Percentiles rank a stretch among this genome's conserved stretches.
Conservation (phyloP, 2,888 invertebrate species). For the Pterostichus madidus region DNA sequence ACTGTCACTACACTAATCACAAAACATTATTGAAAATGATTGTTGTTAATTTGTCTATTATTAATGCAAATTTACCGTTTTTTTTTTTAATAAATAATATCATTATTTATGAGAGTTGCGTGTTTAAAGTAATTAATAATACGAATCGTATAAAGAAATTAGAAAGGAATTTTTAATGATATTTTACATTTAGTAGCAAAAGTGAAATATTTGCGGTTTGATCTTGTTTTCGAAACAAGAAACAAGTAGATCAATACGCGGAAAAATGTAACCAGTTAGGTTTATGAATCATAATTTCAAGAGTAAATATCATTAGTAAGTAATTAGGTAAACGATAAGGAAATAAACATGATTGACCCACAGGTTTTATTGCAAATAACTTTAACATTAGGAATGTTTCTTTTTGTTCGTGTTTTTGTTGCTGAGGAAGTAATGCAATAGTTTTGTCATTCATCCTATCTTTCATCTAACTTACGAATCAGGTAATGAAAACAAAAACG, state of each 20-base stretch:
- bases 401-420: not conserved
- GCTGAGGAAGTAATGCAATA: not conserved
- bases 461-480: not conserved
- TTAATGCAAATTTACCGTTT: too few relatives aligned
- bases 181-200: not conserved
- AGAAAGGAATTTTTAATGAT: not conserved
- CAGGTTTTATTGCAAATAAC: not conserved
- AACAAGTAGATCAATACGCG: conserved; percentile 15
- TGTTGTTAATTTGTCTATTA: not conserved
- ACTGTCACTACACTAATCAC: not conserved
- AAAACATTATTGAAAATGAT: not conserved
- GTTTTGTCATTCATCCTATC: not conserved
- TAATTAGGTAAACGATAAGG: too few relatives aligned
- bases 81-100: too few relatives aligned
- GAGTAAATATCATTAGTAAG: too few relatives aligned
- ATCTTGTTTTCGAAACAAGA: conserved; percentile 11
- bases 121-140: conserved; percentile 10
- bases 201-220: conserved; percentile 4
- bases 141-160: not conserved
- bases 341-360: not conserved
- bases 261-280: not conserved
- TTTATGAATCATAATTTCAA: not conserved
- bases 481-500: too few relatives aligned
- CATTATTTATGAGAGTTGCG: too few relatives aligned
- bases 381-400: not conserved